Conservation (phyloP, 1,140 invertebrate species). For the Asobara japonica region DNA sequence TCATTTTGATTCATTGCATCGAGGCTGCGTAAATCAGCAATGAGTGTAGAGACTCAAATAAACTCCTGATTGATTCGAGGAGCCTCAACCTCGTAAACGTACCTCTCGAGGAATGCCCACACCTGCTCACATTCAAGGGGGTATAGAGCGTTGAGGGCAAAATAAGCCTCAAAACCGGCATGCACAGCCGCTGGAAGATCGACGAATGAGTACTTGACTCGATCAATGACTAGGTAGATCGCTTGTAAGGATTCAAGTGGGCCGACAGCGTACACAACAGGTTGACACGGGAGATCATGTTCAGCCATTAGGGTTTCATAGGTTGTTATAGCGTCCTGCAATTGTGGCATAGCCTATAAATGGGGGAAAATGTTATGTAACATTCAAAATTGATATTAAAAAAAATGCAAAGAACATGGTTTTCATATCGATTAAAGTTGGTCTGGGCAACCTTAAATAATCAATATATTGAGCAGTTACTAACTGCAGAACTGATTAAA, state of each 20-base stretch:
- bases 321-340: background rate
- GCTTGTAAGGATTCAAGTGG: background rate
- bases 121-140: background rate
- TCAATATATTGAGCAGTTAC: too few relatives aligned
- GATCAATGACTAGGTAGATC: background rate
- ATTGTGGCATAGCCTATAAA: background rate
- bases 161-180: background rate
- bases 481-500: too few relatives aligned
- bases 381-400: too few relatives aligned
- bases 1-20: background rate
- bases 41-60: background rate
- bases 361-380: too few relatives aligned
- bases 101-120: background rate
- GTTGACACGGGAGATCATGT: background rate
- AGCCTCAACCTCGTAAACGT: background rate
- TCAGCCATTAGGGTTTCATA: background rate
- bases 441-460: too few relatives aligned
- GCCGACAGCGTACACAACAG: background rate
- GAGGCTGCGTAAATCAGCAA: background rate
- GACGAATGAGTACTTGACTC: background rate
- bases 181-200: background rate
- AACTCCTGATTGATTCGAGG: background rate
- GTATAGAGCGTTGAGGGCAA: background rate
- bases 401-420: too few relatives aligned
- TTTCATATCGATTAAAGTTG: too few relatives aligned